Base-by-base conservation (phyloP, 2,797 vertebrate species). In the Alectoris magna region DNA sequence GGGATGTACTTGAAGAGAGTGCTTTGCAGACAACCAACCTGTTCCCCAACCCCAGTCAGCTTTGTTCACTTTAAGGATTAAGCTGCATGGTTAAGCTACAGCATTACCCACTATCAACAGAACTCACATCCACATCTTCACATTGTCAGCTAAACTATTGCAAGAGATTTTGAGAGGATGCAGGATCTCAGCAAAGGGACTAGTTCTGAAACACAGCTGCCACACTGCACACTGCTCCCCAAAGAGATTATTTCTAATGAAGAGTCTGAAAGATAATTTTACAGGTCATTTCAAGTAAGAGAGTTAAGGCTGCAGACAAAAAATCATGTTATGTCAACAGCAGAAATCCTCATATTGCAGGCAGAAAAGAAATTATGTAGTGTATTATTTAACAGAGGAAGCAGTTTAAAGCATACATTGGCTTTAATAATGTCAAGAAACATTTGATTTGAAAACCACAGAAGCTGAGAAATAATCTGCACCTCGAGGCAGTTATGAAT, bases 201-300 rank as follows among this genome's bases (percentile, higher is more conserved):
- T 56, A 77, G 78, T 72, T 43, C 63, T 69, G 62, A 93, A 91
- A 73, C 92, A 83, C 93, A 96, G 87, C 82, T 95, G 92, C 70
- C 79, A 94, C 68, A 8, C 24, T 73, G 84, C 60, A 67, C 56
- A 78, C 67, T 79, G 67, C 79, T 96, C 93, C 89, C 94, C 91
- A 80, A 95, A 95, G 94, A 95, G 89, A 91, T 93, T 76, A 90
- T 53, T 70, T 69, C 92, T 94, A 96, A 96, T 82, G 85, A 96
- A 92, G 93, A 94, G 60, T 43, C 84, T 92, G 64, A 68, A 93
- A 95, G 84, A 94, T 89, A 91, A 96, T 95, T 95, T 96, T 95
- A 94, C 93, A 95, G 95, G 89, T 92, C 94, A 96, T 95, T 96
- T 96, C 93, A 92, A 91, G 60, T 76, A 90, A 92, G 80, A 68